phyloP scores from a whole-genome alignment of 2,888 invertebrate genomes.

The Cosmia pyralina region DNA sequence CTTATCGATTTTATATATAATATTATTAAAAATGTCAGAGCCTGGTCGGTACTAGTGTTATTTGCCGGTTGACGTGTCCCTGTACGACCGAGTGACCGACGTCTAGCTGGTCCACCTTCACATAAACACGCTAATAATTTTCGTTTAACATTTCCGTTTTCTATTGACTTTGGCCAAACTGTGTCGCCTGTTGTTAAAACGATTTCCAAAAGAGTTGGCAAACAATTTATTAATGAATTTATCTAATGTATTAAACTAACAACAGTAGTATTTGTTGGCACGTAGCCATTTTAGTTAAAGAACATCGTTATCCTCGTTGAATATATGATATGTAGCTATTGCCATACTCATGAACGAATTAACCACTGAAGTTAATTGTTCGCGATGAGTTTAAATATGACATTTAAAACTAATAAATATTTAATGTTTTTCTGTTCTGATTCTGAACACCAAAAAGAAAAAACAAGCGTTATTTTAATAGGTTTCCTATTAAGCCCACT shows the following conservation, averaged over 20 bases:
- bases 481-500: neutral
- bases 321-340: slow-evolving; percentile 12
- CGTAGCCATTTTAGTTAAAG: slow-evolving; percentile 45
- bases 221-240: slow-evolving; percentile 26
- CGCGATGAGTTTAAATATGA: slow-evolving; percentile 22
- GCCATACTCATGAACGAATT: too few species aligned
- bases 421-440: neutral
- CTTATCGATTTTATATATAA: slow-evolving; percentile 33
- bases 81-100: slow-evolving; percentile 35
- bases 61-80: slow-evolving; percentile 29
- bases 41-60: slow-evolving; percentile 28
- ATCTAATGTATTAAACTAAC: slow-evolving; percentile 17
- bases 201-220: slow-evolving; percentile 16
- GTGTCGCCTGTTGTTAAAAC: slow-evolving; percentile 20
- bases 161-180: slow-evolving; percentile 25
- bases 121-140: slow-evolving; percentile 45
- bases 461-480: neutral
- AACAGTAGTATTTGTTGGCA: slow-evolving; percentile 45
- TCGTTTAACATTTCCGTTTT: slow-evolving; percentile 43
- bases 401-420: slow-evolving; percentile 22
- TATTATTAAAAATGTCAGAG: slow-evolving; percentile 48
- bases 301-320: slow-evolving; percentile 34
- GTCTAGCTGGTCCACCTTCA: slow-evolving; percentile 63
- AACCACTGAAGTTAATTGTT: slow-evolving; percentile 49
- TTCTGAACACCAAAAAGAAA: neutral